Evolutionary conservation across 2,888 invertebrate species (phyloP), one percentile per base, ranked within the genome.

Genomic region (Dichetophora obliterata): DNA sequence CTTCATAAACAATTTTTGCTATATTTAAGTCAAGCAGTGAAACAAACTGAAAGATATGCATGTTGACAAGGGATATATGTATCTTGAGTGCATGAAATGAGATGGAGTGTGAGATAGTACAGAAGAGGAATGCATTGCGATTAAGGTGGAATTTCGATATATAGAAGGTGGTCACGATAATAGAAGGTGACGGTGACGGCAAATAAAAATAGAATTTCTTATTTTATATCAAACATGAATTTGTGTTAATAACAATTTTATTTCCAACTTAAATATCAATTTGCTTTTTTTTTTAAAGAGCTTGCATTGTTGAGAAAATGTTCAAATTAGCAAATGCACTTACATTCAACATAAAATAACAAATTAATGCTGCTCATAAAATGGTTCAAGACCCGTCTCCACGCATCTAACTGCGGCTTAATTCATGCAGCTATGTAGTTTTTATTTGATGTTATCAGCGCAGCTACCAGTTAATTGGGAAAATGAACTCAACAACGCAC

Each of bases 401-500:
- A 31, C 9, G 57, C 57, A 19, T 22, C 57, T 9, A 8, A 14
- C 2, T 57, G 4, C 8, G 19, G 24, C 57, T 22, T 14, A 57
- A 19, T 19, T 57, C 19, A 19, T n/a, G 24, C 68, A 50, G 50
- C 68, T 24, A n/a, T n/a, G n/a, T n/a, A 43, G 43, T 48, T 43
- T 43, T 66, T 43, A 66, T 66, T 66, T 11, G 66, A 66, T 43
- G 66, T 48, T 66, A 66, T 66, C 66, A 66, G 22, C 66, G 48
- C 66, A 68, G 68, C 50, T 68, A 50, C 68, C 68, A 68, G 50
- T 68, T 68, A 68, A 68, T 68, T 68, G 68, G 68, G 50, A 48
- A 68, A 66, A 66, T 66, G 66, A 66, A 66, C 66, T 66, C 66
- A 66, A 50, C 68, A 31, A 50, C 50, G 68, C 68, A 66, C 66